phyloP scores from a whole-genome alignment of 2,113 vertebrate species.

The Maccullochella peelii region DNA sequence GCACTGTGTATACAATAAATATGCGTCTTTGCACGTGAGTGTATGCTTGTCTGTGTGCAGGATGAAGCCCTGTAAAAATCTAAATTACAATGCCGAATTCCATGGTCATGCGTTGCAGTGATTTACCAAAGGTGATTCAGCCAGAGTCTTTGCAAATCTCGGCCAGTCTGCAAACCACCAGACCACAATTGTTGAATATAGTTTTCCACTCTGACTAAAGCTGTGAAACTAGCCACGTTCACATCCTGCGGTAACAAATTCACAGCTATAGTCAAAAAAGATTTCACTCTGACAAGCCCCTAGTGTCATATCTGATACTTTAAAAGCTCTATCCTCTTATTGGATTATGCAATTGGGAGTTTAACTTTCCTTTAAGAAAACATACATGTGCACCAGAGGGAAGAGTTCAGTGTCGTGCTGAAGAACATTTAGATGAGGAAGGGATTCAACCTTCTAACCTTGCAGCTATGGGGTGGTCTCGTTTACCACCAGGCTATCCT shows the following conservation, averaged over 20 bases:
- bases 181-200: constrained; percentile 64
- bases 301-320: constrained; percentile 45
- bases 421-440: constrained; percentile 15
- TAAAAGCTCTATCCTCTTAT: constrained; percentile 27
- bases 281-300: constrained; percentile 45
- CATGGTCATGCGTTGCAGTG: constrained; percentile 41
- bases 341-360: constrained; percentile 45
- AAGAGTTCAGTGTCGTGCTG: constrained; percentile 9
- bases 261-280: constrained; percentile 40
- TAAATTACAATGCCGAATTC: constrained; percentile 58
- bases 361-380: constrained; percentile 27
- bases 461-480: constrained; percentile 9
- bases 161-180: constrained; percentile 65
- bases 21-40: constrained; percentile 12
- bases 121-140: constrained; percentile 64
- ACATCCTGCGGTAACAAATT: constrained; percentile 53
- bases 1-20: constrained; percentile 22
- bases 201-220: constrained; percentile 59
- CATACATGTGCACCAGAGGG: constrained; percentile 24
- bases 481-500: constrained; percentile 14
- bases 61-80: constrained; percentile 39
- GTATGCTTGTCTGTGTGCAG: constrained; percentile 19
- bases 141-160: constrained; percentile 57
- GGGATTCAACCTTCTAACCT: constrained; percentile 7
- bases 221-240: constrained; percentile 70